phyloP scores from a whole-genome alignment of 2,888 invertebrate species.

The Tipula confusa region DNA sequence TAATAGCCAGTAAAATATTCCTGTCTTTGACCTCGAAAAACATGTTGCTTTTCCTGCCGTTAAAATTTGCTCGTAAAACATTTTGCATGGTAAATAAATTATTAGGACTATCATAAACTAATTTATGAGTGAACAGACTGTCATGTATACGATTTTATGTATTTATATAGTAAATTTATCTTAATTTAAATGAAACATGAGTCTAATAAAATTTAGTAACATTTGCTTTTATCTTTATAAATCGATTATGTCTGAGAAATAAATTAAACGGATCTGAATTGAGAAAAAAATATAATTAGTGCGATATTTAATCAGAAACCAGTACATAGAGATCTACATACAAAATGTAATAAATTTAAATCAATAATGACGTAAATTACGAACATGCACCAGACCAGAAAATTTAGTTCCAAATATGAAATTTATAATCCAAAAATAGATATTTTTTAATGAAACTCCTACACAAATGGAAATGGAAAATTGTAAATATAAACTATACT shows the following conservation, averaged over 20 bases:
- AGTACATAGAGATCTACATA: not conserved
- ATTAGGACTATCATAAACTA: not conserved
- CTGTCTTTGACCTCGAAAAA: no score
- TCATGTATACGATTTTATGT: not conserved
- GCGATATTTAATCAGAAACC: not conserved
- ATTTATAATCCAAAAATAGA: not conserved
- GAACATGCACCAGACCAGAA: not conserved
- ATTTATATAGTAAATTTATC: not conserved
- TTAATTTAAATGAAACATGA: not conserved
- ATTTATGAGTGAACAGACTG: not conserved
- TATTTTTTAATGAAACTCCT: not conserved
- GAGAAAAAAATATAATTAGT: not conserved
- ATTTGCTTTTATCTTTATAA: not conserved
- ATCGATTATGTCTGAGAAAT: not conserved
- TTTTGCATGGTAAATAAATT: not conserved
- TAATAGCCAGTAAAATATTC: not conserved
- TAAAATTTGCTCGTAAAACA: not conserved
- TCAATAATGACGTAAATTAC: not conserved
- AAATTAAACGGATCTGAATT: not conserved
- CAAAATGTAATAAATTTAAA: not conserved
- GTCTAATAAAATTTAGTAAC: not conserved
- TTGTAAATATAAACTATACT: not conserved
- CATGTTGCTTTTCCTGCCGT: not conserved
- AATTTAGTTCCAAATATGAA: not conserved
- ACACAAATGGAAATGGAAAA: not conserved